Evolutionary conservation across 2,888 invertebrate genomes (phyloP).

Genomic region (Caenorhabditis drosophilae): DNA sequence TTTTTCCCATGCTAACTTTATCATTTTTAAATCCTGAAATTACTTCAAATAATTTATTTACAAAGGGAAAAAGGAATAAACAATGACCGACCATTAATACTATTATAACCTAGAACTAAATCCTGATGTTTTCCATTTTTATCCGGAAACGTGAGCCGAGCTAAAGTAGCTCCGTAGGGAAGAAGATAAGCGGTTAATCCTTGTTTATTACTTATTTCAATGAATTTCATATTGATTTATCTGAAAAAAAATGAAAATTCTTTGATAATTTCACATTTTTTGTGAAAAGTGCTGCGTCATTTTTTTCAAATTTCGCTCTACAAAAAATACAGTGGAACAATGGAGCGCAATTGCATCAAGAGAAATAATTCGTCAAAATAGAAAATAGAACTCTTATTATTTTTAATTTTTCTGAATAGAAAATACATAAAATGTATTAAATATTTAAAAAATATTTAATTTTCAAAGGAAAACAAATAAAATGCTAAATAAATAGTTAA

Average conservation of each 20-base stretch:
- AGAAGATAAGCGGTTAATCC: constrained; percentile 24
- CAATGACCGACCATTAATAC: constrained; percentile 22
- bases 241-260: neutral
- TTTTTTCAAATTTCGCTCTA: too few species aligned
- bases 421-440: too few species aligned
- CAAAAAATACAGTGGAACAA: too few species aligned
- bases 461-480: too few species aligned
- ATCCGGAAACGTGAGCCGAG: constrained; percentile 25
- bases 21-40: constrained; percentile 44
- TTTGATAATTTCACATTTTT: too few species aligned
- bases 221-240: constrained; percentile 19
- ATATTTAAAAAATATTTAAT: too few species aligned
- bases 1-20: constrained; percentile 44
- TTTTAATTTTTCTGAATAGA: too few species aligned
- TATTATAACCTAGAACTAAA: constrained; percentile 25
- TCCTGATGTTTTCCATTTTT: constrained; percentile 18
- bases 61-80: constrained; percentile 5
- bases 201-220: constrained; percentile 46
- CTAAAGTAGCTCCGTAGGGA: constrained; percentile 28
- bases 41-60: neutral
- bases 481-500: too few species aligned
- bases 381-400: too few species aligned
- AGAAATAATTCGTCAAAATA: too few species aligned
- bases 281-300: too few species aligned
- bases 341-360: too few species aligned